Evolutionary conservation across 2,888 invertebrate species (phyloP).

Genomic region (Carpatolechia fugitivella): DNA sequence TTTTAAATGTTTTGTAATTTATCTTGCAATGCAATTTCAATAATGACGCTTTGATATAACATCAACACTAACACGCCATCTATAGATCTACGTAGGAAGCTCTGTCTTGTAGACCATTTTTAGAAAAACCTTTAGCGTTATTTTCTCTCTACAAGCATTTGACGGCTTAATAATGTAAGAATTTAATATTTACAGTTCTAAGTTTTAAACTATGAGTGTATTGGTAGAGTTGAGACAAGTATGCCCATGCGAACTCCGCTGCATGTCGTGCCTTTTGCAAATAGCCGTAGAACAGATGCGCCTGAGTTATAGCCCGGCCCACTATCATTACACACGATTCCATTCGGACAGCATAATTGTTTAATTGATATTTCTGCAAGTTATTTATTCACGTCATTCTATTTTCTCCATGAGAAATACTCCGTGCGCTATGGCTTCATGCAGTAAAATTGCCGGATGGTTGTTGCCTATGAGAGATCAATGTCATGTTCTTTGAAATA

Average conservation of each 20-base stretch:
- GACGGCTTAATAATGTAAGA: too few species aligned
- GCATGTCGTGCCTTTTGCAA: slow-evolving; percentile 75
- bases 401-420: slow-evolving; percentile 67
- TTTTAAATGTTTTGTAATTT: too few species aligned
- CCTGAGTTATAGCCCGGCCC: slow-evolving; percentile 76
- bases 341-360: slow-evolving; percentile 81
- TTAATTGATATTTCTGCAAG: slow-evolving; percentile 81
- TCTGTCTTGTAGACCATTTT: too few species aligned
- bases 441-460: slow-evolving; percentile 15
- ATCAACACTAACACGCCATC: too few species aligned
- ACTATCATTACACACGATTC: slow-evolving; percentile 80
- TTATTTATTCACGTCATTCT: slow-evolving; percentile 79
- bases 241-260: slow-evolving; percentile 27
- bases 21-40: too few species aligned
- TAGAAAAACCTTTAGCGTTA: too few species aligned
- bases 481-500: slow-evolving; percentile 14
- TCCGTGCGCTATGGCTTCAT: slow-evolving; percentile 57
- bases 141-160: too few species aligned
- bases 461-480: slow-evolving; percentile 14
- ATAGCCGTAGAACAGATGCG: slow-evolving; percentile 78
- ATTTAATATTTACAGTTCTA: too few species aligned
- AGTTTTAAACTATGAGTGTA: not conserved
- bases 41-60: too few species aligned
- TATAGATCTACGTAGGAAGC: too few species aligned
- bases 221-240: slow-evolving; percentile 25